Conservation (phyloP, 2,888 invertebrate species). For the Ariolimax columbianus region DNA sequence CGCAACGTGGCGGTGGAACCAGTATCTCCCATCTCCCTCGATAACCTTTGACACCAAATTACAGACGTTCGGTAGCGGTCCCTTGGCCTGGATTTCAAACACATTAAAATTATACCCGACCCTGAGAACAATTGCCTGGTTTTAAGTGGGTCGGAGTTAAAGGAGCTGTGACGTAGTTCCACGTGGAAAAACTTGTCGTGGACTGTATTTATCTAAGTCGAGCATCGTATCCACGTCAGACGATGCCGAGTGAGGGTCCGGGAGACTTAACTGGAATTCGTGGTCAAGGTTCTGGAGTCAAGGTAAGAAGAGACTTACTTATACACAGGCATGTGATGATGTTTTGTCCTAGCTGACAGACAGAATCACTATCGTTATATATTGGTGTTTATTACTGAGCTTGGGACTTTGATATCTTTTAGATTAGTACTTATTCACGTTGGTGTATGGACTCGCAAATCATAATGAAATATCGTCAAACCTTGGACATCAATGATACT, state of each 20-base stretch:
- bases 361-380: no score
- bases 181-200: conserved; percentile 1
- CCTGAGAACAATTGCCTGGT: not conserved
- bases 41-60: not conserved
- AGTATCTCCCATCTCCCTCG: not conserved
- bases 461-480: no score
- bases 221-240: conserved; percentile 4
- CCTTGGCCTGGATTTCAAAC: conserved; percentile 28
- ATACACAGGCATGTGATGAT: no score
- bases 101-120: conserved; percentile 33
- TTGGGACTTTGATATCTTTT: no score
- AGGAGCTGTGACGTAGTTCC: conserved; percentile 35
- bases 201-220: conserved; percentile 33
- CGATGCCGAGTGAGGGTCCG: not conserved
- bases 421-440: no score
- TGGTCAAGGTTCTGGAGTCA: conserved; percentile 1
- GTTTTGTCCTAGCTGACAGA: no score
- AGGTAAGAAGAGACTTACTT: conserved; percentile 31
- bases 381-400: no score
- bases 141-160: conserved; percentile 40
- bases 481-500: no score
- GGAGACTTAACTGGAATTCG: not conserved
- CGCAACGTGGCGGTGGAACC: not conserved
- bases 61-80: not conserved
- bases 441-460: no score